Evolutionary conservation across 2,113 vertebrate genomes (phyloP), one percentile per base, ranked within the genome.

Genomic region (Astur gentilis): DNA sequence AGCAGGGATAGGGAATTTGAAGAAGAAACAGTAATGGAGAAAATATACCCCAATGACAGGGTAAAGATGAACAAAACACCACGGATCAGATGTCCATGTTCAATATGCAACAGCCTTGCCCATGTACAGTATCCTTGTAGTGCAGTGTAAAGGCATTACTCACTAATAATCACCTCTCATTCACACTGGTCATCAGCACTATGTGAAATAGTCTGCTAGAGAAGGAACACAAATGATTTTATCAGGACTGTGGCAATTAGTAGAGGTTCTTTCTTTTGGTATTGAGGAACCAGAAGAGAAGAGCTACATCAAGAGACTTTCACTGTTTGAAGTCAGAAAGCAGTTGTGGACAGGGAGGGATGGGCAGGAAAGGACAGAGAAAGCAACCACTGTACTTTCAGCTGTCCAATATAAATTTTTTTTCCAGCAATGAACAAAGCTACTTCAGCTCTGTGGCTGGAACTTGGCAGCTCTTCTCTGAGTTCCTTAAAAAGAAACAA

Each of bases 401-500:
- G 69, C 47, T 94, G 40, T 80, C 44, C 47, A 65, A 42, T 65
- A 34, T 57, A 65, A 26, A 57, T 69, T 76, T 79, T 62, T 90
- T 93, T 49, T 60, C 69, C 90, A 89, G 17, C 40, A 82, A 61
- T 15, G 62, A 93, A n/a, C 18, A 70, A 70, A 95, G 62, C 58
- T 85, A 47, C 50, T 91, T 95, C 54, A 93, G 5, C 65, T 92
- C 70, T 85, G 77, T 66, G 66, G 65, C 91, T 96, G 69, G 83
- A 97, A 95, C 62, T 97, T 97, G 96, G 93, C 94, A 95, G 44
- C n/a, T 44, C 32, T 94, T 89, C 57, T 61, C 36, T 0, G 12
- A 93, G 70, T 73, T 97, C 70, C 58, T 85, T 89, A 91, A 93
- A 94, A 94, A 92, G 89, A 87, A 93, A 87, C 13, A 58, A 91